Evolutionary conservation across 2,888 invertebrate genomes (phyloP).

Genomic region (Helobdella robusta): DNA sequence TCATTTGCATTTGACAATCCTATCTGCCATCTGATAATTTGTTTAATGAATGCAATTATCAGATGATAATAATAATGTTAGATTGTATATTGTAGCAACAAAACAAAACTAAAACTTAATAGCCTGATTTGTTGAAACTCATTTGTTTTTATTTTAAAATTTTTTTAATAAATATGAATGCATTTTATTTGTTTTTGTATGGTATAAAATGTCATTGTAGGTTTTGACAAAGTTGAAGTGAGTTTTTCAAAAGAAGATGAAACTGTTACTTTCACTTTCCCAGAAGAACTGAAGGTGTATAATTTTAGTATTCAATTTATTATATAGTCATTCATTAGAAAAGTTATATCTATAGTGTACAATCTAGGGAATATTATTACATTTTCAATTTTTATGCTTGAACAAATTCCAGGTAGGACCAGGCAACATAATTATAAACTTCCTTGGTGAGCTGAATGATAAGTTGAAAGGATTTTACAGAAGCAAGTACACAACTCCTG

Average conservation of each 20-base stretch:
- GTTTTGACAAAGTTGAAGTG: constrained; percentile 33
- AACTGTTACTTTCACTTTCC: constrained; percentile 42
- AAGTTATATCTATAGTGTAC: background rate
- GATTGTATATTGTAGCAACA: no score
- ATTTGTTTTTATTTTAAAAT: no score
- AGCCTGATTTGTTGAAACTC: no score
- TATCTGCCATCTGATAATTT: no score
- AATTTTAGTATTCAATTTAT: background rate
- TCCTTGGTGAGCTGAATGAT: constrained; percentile 77
- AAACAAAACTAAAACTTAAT: no score
- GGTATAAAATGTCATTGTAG: no score
- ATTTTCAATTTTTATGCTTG: background rate
- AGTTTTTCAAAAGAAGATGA: constrained; percentile 40
- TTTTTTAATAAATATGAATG: no score
- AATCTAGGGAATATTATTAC: background rate
- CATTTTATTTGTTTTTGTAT: no score
- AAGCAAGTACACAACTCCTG: constrained; percentile 64
- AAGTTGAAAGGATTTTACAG: constrained; percentile 91
- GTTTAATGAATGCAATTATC: no score
- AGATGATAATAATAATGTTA: no score
- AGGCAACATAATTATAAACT: constrained; percentile 58
- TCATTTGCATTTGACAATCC: no score
- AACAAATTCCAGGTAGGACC: constrained; percentile 39
- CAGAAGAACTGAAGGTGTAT: constrained; percentile 39
- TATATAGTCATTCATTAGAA: background rate